Percentiles rank a stretch among this genome's conserved stretches.
Conservation (phyloP, 2,888 invertebrate genomes). For the Drosophila cognata region DNA sequence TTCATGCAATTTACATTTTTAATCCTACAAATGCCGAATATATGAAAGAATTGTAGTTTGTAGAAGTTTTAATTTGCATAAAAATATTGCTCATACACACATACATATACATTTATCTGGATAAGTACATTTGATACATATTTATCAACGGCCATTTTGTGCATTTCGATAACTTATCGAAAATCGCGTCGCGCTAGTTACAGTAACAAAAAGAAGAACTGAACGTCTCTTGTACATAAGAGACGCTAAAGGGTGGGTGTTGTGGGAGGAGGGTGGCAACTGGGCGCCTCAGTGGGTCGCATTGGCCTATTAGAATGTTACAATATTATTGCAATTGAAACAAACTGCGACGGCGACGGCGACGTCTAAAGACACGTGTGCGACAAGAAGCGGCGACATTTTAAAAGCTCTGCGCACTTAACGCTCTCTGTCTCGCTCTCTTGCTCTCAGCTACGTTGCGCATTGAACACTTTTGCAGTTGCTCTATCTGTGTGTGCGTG, state of each 20-base stretch:
- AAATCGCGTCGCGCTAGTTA: not conserved
- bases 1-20: not conserved
- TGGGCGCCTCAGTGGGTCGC: conserved; percentile 50
- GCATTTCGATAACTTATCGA: conserved; percentile 16
- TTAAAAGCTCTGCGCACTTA: conserved; percentile 59
- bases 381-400: conserved; percentile 61
- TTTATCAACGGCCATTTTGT: conserved; percentile 1
- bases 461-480: conserved; percentile 18
- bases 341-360: conserved; percentile 59
- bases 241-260: not conserved
- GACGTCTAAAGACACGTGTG: conserved; percentile 54
- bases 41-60: not conserved
- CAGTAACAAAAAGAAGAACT: not conserved
- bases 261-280: conserved; percentile 9
- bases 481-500: conserved; percentile 23
- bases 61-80: not conserved
- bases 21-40: not conserved
- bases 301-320: conserved; percentile 82
- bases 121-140: not conserved
- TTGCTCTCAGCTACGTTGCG: conserved; percentile 19
- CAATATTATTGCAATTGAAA: conserved; percentile 81
- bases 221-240: conserved; percentile 31
- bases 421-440: conserved; percentile 26
- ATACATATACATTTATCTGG: not conserved
- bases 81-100: not conserved